These are phyloP conservation scores for Ploceus nigricollis DNA, from an alignment of 2,113 vertebrate species.

Conservation along the genomic window DNA sequence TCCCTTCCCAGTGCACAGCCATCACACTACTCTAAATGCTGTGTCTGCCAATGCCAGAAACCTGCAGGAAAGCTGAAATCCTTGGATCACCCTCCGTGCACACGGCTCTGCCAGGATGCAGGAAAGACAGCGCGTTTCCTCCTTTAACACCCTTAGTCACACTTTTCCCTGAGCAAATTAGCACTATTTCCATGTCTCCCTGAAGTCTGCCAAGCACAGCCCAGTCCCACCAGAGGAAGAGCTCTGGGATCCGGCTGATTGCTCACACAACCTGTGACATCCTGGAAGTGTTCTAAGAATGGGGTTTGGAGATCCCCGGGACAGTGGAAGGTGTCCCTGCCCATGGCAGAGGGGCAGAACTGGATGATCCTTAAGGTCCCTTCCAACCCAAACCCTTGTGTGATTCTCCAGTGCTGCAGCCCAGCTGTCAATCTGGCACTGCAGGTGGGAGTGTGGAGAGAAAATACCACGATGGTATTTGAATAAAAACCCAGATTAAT, in stretches of 20 bases:
- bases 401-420: not conserved
- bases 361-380: not conserved
- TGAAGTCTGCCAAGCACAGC: not conserved
- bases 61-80: not conserved
- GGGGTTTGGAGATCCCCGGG: not conserved
- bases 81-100: not conserved
- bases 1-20: not conserved
- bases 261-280: not conserved
- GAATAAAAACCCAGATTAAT: not conserved
- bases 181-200: not conserved
- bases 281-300: not conserved
- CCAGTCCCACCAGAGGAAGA: not conserved
- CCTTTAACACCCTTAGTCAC: not conserved
- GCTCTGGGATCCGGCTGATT: not conserved
- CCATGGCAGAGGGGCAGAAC: not conserved
- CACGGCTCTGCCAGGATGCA: not conserved
- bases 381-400: not conserved
- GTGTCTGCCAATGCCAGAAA: not conserved
- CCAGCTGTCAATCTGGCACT: not conserved
- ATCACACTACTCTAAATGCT: fast-evolving
- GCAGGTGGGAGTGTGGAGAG: not conserved
- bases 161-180: not conserved
- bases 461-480: not conserved
- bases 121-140: not conserved
- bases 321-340: not conserved